phyloP scores from a whole-genome alignment of 92 coral and sea anemone genomes.

The Pocillopora grandis region DNA sequence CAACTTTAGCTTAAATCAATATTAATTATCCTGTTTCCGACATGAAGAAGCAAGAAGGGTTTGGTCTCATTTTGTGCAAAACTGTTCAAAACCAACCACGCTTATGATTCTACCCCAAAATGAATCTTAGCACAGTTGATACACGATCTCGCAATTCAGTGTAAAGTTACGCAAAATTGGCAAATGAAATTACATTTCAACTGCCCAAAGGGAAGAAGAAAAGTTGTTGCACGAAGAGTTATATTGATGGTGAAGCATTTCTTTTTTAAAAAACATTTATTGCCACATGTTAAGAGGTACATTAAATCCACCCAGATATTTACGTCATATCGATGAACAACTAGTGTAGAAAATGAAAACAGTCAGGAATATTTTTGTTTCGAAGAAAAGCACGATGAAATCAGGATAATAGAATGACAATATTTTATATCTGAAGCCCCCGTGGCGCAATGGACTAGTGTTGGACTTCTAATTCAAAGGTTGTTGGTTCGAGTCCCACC shows the following conservation, averaged over 20 bases:
- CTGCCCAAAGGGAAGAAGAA: too few relatives aligned
- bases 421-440: background rate
- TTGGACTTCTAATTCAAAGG: constrained; percentile 96
- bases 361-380: background rate
- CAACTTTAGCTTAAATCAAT: too few relatives aligned
- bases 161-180: too few relatives aligned
- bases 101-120: too few relatives aligned
- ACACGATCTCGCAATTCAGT: too few relatives aligned
- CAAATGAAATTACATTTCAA: too few relatives aligned
- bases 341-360: background rate
- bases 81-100: too few relatives aligned
- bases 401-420: background rate
- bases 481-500: constrained; percentile 99
- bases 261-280: background rate
- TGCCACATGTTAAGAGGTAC: background rate
- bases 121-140: too few relatives aligned
- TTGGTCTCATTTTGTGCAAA: too few relatives aligned
- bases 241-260: background rate
- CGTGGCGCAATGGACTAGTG: constrained; percentile 77
- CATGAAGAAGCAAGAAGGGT: too few relatives aligned
- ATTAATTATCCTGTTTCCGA: too few relatives aligned
- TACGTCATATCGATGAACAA: background rate
- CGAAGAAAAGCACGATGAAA: background rate
- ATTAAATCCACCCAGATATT: background rate
- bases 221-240: too few relatives aligned